Evolutionary conservation across 2,797 vertebrate species (phyloP), one percentile per base, ranked within the genome.

Genomic region (Acanthurus lineatus): DNA sequence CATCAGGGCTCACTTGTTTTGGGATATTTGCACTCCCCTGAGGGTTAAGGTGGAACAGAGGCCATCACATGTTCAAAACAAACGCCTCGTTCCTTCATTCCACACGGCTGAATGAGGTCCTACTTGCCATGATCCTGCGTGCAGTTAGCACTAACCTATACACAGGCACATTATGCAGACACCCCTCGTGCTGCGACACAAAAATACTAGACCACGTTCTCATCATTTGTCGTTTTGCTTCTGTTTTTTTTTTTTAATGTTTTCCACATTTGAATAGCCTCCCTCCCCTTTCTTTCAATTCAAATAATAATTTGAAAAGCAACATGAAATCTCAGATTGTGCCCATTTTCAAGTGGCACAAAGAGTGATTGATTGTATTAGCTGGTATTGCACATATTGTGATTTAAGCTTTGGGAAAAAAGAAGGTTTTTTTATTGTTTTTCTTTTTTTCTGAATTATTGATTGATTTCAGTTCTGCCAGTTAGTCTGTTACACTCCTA

Each of bases 11-110:
- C 88, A 60, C 62, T 38, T 73, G 80, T 86, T 94, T 93, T 93
- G 94, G 95, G 94, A 95, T 96, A 95, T 97, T 97, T 96, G 96
- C 96, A 96, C 97, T 97, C 96, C 95, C 91, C 93, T 93, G 93
- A 95, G 95, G 87, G 88, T 92, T 91, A 86, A 81, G 86, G 95
- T 96, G 96, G 96, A 96, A 96, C 96, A 91, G 95, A 96, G 95
- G 96, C 96, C 94, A 88, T 96, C 94, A 93, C 94, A 87, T 95
- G 85, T 94, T 95, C 94, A 96, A 96, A 96, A 90, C 92, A 93
- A 94, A 95, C 93, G 96, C 96, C 95, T 95, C 94, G 94, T 96
- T 97, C 95, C 95, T 97, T 97, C 96, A 96, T 98, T 97, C 96
- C 96, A 96, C 95, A 95, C 96, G 82, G 94, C 95, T 95, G 95